A percentile compares a stretch with the other conserved stretches of the same genome.
Evolutionary conservation across 2,797 vertebrate species (phyloP).

Genomic region (Botia almorhae): DNA sequence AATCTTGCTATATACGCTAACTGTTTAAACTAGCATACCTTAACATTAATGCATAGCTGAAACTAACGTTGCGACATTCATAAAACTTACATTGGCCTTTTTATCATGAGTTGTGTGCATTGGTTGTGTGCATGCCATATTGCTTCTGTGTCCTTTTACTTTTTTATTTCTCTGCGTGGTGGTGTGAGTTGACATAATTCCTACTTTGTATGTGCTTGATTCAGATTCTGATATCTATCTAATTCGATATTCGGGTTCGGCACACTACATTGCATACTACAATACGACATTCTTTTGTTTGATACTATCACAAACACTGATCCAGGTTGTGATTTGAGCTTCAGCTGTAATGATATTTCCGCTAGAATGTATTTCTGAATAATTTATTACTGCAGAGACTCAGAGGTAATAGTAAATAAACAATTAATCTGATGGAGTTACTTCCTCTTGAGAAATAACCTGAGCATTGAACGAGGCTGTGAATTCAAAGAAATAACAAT

Average conservation of each 20-base stretch:
- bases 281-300: conserved; percentile 5
- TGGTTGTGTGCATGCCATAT: not conserved
- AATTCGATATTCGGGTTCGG: conserved; percentile 2
- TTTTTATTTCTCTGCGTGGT: conserved; percentile 13
- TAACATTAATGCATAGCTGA: conserved; percentile 35
- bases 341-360: conserved; percentile 54
- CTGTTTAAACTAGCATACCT: conserved; percentile 52
- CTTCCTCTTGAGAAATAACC: conserved; percentile 56
- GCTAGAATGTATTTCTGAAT: conserved; percentile 51
- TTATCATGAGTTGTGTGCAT: conserved; percentile 1
- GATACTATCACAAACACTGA: conserved; percentile 41
- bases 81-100: not conserved
- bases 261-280: not conserved
- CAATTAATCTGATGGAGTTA: conserved; percentile 49
- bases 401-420: conserved; percentile 49
- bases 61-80: too few species aligned
- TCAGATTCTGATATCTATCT: not conserved
- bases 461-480: conserved; percentile 36
- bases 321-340: conserved; percentile 41
- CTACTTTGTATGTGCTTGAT: conserved; percentile 8
- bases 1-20: conserved; percentile 58
- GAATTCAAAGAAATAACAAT: conserved; percentile 36
- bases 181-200: conserved; percentile 1
- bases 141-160: not conserved
- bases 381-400: conserved; percentile 54